Base-by-base conservation (phyloP, 2,113 vertebrate species). In the Indri indri region DNA sequence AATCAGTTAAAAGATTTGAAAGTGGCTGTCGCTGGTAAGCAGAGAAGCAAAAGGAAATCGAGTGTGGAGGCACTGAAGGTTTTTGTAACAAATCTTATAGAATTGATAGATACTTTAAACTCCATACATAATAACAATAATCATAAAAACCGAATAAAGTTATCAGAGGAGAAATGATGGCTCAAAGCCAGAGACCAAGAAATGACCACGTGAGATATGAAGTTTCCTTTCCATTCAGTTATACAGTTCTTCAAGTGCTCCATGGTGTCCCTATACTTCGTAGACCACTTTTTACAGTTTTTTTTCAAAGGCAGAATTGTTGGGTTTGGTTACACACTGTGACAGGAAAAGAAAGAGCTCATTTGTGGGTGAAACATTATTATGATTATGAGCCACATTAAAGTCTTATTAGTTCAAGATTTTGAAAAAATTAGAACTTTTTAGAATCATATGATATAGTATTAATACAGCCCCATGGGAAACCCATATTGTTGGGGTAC, bases 401-500 rank as follows among this genome's bases (percentile, higher is more conserved):
- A 85, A 85, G 45, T 77, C 63, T 90, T 68, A 61, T 7, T 66
- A n/a, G 68, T 17, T 93, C 27, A 27, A 27, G 57, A 83, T 76
- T 74, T 73, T 8, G 7, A 42, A 82, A 94, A 70, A 65, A 66
- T 22, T 61, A 77, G 90, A 95, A 57, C 23, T 27, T 40, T 83
- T 77, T 25, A 54, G 83, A 97, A 25, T 63, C 91, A 54, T 61
- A 70, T 1, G 32, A 30, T 5, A 59, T 79, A 50, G 66, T 34
- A 85, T 74, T 91, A 84, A 80, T 80, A 76, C 0, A 94, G 63
- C 80, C 25, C 50, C 57, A 0, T 70, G 85, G 52, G 95, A 97
- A 87, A 47, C 88, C 92, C 71, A 83, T 37, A 63, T 61, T 85
- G 34, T 74, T 86, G 96, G 77, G 85, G 86, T 92, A 88, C 96